A percentile compares a stretch with the other conserved stretches of the same genome.
Conservation (phyloP, 2,888 invertebrate species). For the Luperina testacea region DNA sequence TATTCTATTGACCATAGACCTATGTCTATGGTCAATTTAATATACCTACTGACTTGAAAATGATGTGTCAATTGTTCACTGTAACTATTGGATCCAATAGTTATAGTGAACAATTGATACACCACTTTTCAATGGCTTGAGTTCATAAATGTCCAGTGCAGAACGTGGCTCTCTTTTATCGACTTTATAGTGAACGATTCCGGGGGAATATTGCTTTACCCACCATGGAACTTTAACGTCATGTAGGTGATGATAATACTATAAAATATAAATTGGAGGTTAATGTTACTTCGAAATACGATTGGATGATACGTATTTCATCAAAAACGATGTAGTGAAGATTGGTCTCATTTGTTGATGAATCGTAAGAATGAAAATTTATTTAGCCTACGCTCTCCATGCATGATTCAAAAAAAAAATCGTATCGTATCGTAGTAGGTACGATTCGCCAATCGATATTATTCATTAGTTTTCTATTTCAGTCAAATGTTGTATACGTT, state of each 20-base stretch:
- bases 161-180: constrained; percentile 57
- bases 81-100: constrained; percentile 51
- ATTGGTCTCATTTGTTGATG: constrained; percentile 12
- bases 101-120: constrained; percentile 56
- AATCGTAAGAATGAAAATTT: constrained; percentile 1
- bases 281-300: constrained; percentile 10
- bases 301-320: constrained; percentile 25
- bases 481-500: neutral
- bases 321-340: constrained; percentile 3
- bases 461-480: constrained; percentile 6
- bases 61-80: constrained; percentile 56
- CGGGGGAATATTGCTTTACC: constrained; percentile 39
- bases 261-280: constrained; percentile 16
- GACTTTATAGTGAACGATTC: constrained; percentile 49
- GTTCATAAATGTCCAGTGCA: constrained; percentile 55
- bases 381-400: neutral
- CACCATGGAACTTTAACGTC: constrained; percentile 12
- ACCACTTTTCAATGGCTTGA: constrained; percentile 58
- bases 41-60: constrained; percentile 27
- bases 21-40: neutral
- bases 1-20: constrained; percentile 30
- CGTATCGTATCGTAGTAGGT: neutral
- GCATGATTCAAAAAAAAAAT: neutral
- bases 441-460: neutral
- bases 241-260: constrained; percentile 28